phyloP scores from a whole-genome alignment of 2,113 vertebrate genomes.

The Terrapene triunguis region DNA sequence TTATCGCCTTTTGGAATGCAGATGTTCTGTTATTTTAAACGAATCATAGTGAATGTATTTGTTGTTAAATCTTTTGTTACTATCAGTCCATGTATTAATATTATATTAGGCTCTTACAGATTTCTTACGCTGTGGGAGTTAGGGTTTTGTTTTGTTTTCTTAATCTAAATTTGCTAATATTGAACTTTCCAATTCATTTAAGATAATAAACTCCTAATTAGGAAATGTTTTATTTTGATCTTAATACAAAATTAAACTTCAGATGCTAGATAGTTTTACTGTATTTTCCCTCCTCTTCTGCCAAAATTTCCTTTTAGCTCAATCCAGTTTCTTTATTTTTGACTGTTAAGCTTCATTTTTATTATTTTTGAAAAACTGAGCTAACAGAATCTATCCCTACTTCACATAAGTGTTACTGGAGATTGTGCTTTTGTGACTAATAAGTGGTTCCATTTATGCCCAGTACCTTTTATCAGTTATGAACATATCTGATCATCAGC shows the following conservation, averaged over 20 bases:
- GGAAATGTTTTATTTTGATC: neutral
- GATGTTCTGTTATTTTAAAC: neutral
- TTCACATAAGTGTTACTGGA: neutral
- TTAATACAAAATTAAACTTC: neutral
- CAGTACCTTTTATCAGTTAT: neutral
- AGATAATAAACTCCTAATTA: neutral
- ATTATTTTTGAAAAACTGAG: neutral
- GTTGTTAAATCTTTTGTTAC: slow-evolving; percentile 38
- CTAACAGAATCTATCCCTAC: neutral
- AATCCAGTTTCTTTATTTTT: neutral
- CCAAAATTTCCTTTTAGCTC: neutral
- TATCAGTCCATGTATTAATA: slow-evolving; percentile 22
- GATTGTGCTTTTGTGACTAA: neutral
- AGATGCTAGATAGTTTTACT: neutral
- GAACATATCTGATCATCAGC: neutral
- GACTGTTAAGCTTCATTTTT: neutral
- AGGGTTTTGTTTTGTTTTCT: neutral
- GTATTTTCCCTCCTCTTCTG: neutral
- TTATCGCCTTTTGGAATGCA: neutral
- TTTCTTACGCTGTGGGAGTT: neutral
- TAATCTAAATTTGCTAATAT: slow-evolving; percentile 7
- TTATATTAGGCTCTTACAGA: neutral
- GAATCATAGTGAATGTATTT: neutral
- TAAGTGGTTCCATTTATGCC: neutral
- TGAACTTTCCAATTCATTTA: neutral